phyloP scores from a whole-genome alignment of 2,797 vertebrate genomes.

The Sebastes itinus region DNA sequence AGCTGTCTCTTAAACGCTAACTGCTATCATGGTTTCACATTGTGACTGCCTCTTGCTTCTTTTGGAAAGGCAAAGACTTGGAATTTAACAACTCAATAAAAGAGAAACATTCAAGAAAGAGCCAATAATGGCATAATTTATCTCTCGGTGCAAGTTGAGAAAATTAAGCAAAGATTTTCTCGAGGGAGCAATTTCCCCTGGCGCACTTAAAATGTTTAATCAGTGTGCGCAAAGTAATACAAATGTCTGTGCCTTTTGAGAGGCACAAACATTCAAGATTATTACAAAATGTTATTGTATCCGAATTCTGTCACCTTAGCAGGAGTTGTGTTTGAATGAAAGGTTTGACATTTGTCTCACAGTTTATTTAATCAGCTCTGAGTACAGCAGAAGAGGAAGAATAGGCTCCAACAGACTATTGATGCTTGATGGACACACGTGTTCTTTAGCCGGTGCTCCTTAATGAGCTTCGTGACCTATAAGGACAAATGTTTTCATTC shows the following conservation, averaged over 20 bases:
- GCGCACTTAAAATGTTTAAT: background rate
- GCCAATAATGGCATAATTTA: background rate
- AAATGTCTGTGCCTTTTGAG: background rate
- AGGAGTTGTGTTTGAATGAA: conserved; percentile 15
- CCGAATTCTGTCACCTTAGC: background rate
- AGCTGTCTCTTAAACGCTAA: conserved; percentile 15
- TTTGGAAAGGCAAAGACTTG: background rate
- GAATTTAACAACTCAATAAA: conserved; percentile 24
- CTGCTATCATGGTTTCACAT: conserved; percentile 18
- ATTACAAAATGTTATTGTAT: conserved; percentile 12
- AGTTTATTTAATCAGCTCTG: conserved; percentile 35
- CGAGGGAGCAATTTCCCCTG: background rate
- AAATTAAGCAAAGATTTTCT: conserved; percentile 3
- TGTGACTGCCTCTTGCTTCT: conserved; percentile 16
- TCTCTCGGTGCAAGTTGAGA: conserved; percentile 17
- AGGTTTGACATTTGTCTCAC: conserved; percentile 36
- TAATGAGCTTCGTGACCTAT: conserved; percentile 58
- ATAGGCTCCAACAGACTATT: conserved; percentile 9
- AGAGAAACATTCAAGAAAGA: background rate
- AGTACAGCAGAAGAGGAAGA: conserved; percentile 22
- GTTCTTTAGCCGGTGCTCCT: conserved; percentile 31
- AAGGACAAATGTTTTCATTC: conserved; percentile 20
- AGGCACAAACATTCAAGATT: background rate
- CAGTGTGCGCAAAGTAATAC: background rate
- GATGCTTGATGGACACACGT: conserved; percentile 42